Conservation (phyloP, 2,888 invertebrate genomes). For the Cybosia mesomella region DNA sequence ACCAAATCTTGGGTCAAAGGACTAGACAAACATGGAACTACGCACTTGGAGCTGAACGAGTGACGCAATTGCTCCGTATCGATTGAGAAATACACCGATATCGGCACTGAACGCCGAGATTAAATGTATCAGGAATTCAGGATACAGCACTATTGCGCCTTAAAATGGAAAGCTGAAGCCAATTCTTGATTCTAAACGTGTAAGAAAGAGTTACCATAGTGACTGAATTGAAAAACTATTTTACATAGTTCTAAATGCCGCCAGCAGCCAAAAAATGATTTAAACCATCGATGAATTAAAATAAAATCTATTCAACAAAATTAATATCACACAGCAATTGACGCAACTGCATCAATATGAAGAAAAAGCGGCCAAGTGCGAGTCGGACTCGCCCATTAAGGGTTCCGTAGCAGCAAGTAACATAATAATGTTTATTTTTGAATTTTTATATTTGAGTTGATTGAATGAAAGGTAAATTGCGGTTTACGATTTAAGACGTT, state of each 20-base stretch:
- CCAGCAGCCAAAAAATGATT: too few species aligned
- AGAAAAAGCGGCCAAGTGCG: too few species aligned
- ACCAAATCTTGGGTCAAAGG: slow-evolving; percentile 66
- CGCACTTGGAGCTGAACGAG: slow-evolving; percentile 58
- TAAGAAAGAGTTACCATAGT: not conserved
- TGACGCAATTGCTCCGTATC: slow-evolving; percentile 75
- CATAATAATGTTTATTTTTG: too few species aligned
- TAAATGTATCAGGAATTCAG: slow-evolving; percentile 9
- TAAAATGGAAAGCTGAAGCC: not conserved
- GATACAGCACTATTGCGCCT: not conserved
- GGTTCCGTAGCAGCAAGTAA: too few species aligned
- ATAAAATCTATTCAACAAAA: not conserved
- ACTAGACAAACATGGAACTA: slow-evolving; percentile 60
- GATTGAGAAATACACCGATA: slow-evolving; percentile 57
- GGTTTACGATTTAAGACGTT: too few species aligned
- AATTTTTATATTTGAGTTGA: too few species aligned
- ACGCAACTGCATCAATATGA: slow-evolving; percentile 48
- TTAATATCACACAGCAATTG: slow-evolving; percentile 24
- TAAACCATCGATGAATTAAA: too few species aligned
- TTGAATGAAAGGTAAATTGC: too few species aligned
- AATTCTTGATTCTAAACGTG: not conserved
- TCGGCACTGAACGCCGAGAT: slow-evolving; percentile 28
- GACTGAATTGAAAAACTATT: not conserved
- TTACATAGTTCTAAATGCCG: not conserved
- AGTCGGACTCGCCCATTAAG: too few species aligned